phyloP scores from a whole-genome alignment of 2,888 invertebrate genomes.

The Macrophya alboannulata region DNA sequence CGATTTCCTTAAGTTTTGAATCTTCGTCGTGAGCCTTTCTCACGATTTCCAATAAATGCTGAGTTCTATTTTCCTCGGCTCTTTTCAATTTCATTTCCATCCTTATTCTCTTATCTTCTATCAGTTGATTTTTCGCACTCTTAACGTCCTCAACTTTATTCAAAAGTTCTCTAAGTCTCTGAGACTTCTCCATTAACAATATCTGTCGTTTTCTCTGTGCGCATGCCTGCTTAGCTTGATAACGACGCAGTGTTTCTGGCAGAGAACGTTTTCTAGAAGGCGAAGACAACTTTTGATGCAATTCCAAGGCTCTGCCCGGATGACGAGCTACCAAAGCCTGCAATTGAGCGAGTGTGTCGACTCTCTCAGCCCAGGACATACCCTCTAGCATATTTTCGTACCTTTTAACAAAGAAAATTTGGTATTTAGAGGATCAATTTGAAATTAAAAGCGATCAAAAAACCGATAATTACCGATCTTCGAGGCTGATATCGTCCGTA shows the following conservation, averaged over 20 bases:
- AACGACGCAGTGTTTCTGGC: slow-evolving; percentile 89
- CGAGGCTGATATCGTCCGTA: slow-evolving; percentile 75
- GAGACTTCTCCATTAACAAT: slow-evolving; percentile 91
- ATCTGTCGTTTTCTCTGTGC: slow-evolving; percentile 94
- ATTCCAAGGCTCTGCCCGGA: slow-evolving; percentile 94
- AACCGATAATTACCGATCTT: slow-evolving; percentile 70
- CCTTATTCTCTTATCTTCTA: slow-evolving; percentile 89
- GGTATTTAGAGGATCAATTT: slow-evolving; percentile 2
- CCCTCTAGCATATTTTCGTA: slow-evolving; percentile 79
- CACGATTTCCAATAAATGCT: slow-evolving; percentile 89
- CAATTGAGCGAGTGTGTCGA: slow-evolving; percentile 90
- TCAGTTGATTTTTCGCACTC: slow-evolving; percentile 91
- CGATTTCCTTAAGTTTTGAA: slow-evolving; percentile 97
- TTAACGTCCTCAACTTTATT: slow-evolving; percentile 93
- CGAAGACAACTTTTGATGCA: slow-evolving; percentile 96
- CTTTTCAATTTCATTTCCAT: slow-evolving; percentile 90
- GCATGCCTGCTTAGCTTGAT: slow-evolving; percentile 95
- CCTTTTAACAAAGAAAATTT: slow-evolving; percentile 59
- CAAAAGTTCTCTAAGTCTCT: slow-evolving; percentile 91
- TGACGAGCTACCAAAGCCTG: slow-evolving; percentile 92
- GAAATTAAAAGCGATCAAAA: neutral
- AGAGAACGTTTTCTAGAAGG: slow-evolving; percentile 93
- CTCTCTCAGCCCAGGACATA: slow-evolving; percentile 93
- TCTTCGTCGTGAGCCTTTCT: slow-evolving; percentile 99
- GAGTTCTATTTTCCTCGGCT: slow-evolving; percentile 95